These are phyloP conservation scores for Notothenia rossii DNA, from an alignment of 2,113 vertebrate species.

Conservation along the genomic window DNA sequence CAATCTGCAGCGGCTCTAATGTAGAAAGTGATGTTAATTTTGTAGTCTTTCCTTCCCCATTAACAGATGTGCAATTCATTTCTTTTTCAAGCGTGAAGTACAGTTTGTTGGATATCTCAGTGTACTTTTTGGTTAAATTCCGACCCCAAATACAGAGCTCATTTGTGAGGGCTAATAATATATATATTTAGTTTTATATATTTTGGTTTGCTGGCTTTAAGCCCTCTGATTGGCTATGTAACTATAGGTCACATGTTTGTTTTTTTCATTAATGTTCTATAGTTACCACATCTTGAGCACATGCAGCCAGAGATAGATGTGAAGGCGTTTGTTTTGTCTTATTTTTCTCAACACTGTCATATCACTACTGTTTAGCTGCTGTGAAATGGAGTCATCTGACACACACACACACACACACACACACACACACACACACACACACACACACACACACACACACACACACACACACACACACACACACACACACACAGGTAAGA, in stretches of 20 bases:
- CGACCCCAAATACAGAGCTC: slow-evolving; percentile 17
- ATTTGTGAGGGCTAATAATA: slow-evolving; percentile 52
- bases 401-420: slow-evolving; percentile 11
- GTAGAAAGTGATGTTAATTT: slow-evolving; percentile 19
- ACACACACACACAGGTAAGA: neutral
- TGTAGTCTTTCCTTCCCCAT: slow-evolving; percentile 8
- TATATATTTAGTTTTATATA: neutral
- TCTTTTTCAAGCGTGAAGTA: slow-evolving; percentile 18
- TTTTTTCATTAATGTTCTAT: slow-evolving; percentile 37
- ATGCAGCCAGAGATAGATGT: slow-evolving; percentile 23
- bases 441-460: slow-evolving; percentile 5
- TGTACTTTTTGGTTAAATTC: slow-evolving; percentile 29
- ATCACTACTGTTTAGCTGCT: slow-evolving; percentile 51
- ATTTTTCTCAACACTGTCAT: slow-evolving; percentile 51
- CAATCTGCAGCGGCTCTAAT: slow-evolving; percentile 20
- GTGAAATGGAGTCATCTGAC: slow-evolving; percentile 20
- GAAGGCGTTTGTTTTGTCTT: slow-evolving; percentile 29
- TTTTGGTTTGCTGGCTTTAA: slow-evolving; percentile 21
- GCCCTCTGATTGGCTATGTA: slow-evolving; percentile 25
- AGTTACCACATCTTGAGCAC: slow-evolving; percentile 23
- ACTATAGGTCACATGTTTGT: slow-evolving; percentile 25
- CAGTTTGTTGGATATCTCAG: slow-evolving; percentile 30
- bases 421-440: slow-evolving; percentile 6
- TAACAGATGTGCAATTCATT: slow-evolving; percentile 43
- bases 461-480: slow-evolving; percentile 2